These are phyloP conservation scores for Drosophila subsilvestris DNA, from an alignment of 2,888 invertebrate species.

Conservation along the genomic window DNA sequence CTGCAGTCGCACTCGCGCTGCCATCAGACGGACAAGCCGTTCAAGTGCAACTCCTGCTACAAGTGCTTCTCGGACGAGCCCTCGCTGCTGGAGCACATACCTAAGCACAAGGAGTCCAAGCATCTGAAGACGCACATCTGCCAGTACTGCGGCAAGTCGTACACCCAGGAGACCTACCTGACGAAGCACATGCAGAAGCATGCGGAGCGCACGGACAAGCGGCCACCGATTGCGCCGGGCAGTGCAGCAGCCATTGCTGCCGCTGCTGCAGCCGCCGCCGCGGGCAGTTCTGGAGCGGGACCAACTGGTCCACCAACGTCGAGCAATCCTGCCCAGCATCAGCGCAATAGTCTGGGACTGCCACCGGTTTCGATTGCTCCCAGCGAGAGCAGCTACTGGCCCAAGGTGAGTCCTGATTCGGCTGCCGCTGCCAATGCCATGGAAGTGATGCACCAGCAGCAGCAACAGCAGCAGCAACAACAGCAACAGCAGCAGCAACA, in stretches of 20 bases:
- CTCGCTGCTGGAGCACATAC: conserved; percentile 98
- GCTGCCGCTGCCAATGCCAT: conserved; percentile 86
- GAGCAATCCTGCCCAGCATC: conserved; percentile 63
- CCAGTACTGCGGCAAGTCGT: conserved; percentile 99
- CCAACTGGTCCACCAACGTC: conserved; percentile 26
- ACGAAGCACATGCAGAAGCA: conserved; percentile 99
- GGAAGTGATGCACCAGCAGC: conserved; percentile 87
- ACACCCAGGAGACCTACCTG: conserved; percentile 99
- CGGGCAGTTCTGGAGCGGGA: conserved; percentile 9
- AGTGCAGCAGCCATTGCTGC: conserved; percentile 82
- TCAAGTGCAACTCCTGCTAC: conserved; percentile 99
- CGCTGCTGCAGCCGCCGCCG: conserved; percentile 53
- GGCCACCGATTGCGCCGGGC: conserved; percentile 90
- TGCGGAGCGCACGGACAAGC: conserved; percentile 95
- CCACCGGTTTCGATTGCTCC: conserved; percentile 82
- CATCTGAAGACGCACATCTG: conserved; percentile 99
- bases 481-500: conserved; percentile 86
- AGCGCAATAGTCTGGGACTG: conserved; percentile 75
- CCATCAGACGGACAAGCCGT: conserved; percentile 99
- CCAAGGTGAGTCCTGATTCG: conserved; percentile 93
- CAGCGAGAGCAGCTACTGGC: conserved; percentile 89
- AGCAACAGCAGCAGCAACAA: conserved; percentile 86
- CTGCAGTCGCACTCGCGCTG: conserved; percentile 99
- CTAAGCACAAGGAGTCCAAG: conserved; percentile 99
- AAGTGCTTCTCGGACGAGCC: conserved; percentile 99